Conservation (phyloP, 2,113 vertebrate species). For the Sphaerodactylus townsendi region DNA sequence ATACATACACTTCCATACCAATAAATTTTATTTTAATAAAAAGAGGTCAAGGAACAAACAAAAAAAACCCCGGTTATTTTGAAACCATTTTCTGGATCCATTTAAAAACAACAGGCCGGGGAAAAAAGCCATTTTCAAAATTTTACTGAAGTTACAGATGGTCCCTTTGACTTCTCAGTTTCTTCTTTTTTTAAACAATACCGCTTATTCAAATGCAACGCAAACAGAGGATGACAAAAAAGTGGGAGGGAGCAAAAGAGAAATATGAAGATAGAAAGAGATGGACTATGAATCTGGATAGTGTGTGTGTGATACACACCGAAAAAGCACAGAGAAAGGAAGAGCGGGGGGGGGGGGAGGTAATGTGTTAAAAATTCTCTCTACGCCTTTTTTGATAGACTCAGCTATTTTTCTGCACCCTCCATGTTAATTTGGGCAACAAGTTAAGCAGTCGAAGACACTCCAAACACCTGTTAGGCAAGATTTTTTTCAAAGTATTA, state of each 20-base stretch:
- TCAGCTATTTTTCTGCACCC: slow-evolving; percentile 35
- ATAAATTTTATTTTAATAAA: slow-evolving; percentile 79
- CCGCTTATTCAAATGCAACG: slow-evolving; percentile 48
- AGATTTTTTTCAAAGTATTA: slow-evolving; percentile 43
- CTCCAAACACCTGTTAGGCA: slow-evolving; percentile 65
- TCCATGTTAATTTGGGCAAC: no score
- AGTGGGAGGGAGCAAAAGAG: background rate
- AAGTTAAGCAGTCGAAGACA: slow-evolving; percentile 48
- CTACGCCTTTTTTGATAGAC: slow-evolving; percentile 49
- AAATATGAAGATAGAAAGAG: background rate
- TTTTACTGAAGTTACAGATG: slow-evolving; percentile 69
- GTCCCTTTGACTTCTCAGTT: slow-evolving; percentile 55
- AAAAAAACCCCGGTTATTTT: slow-evolving; percentile 57
- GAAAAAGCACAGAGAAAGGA: background rate
- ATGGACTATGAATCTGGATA: slow-evolving; percentile 10
- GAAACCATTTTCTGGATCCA: slow-evolving; percentile 7
- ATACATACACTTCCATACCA: slow-evolving; percentile 55
- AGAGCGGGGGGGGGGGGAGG: background rate
- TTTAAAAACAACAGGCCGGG: slow-evolving; percentile 21
- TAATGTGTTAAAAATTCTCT: slow-evolving; percentile 14
- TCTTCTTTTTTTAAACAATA: slow-evolving; percentile 22
- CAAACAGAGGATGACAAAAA: slow-evolving; percentile 54
- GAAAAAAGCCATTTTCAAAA: slow-evolving; percentile 47
- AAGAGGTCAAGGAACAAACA: slow-evolving; percentile 61
- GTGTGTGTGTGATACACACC: background rate